Conservation (phyloP, 35 echinoderm and acorn worm genomes). For the Ptychodera flava region DNA sequence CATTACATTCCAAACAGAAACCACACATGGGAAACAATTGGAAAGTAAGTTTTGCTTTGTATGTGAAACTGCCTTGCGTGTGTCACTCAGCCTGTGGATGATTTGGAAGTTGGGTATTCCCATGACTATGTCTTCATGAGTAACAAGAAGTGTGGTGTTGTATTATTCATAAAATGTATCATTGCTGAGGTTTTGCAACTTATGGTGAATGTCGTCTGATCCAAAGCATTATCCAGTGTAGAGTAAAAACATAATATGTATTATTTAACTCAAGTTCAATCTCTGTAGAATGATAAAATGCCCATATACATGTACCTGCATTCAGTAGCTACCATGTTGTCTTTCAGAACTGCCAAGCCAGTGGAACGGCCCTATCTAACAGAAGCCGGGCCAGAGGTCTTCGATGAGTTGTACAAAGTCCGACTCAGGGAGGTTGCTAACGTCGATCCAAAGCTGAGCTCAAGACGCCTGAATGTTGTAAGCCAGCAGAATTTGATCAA, state of each 20-base stretch:
- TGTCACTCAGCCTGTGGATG: background rate
- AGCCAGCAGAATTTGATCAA: slow-evolving; percentile 41
- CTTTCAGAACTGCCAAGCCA: too few relatives aligned
- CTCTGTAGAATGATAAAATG: too few relatives aligned
- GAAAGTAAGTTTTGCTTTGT: slow-evolving; percentile 42
- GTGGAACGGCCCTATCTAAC: slow-evolving; percentile 79
- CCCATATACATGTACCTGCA: too few relatives aligned
- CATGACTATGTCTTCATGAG: background rate
- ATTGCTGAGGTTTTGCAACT: too few relatives aligned
- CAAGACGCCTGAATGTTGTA: background rate
- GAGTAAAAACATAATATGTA: too few relatives aligned
- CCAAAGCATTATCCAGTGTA: too few relatives aligned
- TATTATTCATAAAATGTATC: background rate
- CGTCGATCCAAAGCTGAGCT: slow-evolving; percentile 6
- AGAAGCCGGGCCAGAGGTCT: slow-evolving; percentile 59
- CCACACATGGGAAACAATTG: slow-evolving; percentile 75
- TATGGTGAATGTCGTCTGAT: too few relatives aligned
- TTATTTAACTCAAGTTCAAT: too few relatives aligned
- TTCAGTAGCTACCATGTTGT: too few relatives aligned
- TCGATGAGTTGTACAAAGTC: slow-evolving; percentile 69
- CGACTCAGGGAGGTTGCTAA: slow-evolving; percentile 56
- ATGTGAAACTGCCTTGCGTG: background rate
- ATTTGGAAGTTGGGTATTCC: background rate
- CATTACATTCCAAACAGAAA: slow-evolving; percentile 49
- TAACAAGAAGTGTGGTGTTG: background rate